Percentiles rank a stretch among this genome's conserved stretches.
These are phyloP conservation scores for Scaptomyza reducta DNA, from an alignment of 2,888 invertebrate genomes.

Conservation along the genomic window DNA sequence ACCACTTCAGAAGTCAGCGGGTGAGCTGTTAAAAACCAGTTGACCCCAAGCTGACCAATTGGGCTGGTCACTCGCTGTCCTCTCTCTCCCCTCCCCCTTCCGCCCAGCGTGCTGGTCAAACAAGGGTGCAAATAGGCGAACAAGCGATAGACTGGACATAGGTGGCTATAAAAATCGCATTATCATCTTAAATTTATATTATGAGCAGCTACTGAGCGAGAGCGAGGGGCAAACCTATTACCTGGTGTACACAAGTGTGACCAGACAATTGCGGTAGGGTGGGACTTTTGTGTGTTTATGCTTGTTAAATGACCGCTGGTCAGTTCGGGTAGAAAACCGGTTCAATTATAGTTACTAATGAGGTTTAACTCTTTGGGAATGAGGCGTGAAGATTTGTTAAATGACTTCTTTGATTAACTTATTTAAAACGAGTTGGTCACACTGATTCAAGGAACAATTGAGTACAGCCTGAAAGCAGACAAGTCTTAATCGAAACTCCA, in stretches of 20 bases:
- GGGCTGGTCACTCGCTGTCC: constrained; percentile 30
- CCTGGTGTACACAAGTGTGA: constrained; percentile 10
- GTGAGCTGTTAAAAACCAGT: constrained; percentile 53
- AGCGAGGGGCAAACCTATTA: constrained; percentile 20
- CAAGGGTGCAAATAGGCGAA: constrained; percentile 50
- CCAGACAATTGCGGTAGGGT: constrained; percentile 4
- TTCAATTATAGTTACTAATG: constrained; percentile 14
- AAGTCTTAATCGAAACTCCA: not conserved
- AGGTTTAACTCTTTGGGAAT: constrained; percentile 10
- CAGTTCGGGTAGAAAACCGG: constrained; percentile 36
- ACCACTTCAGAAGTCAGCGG: constrained; percentile 63
- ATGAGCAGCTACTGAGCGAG: constrained; percentile 22
- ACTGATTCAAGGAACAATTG: constrained; percentile 7
- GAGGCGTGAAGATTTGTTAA: constrained; percentile 26
- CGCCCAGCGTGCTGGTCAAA: constrained; percentile 22
- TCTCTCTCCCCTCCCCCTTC: not conserved
- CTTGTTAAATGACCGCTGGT: constrained; percentile 50
- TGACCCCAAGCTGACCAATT: constrained; percentile 60
- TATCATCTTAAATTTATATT: constrained; percentile 64
- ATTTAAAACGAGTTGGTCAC: constrained; percentile 16
- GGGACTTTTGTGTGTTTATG: constrained; percentile 36
- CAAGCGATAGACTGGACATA: constrained; percentile 33
- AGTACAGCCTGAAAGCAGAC: too few relatives aligned
- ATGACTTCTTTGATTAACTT: not conserved
- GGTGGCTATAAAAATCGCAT: constrained; percentile 63